Evolutionary conservation across 2,113 vertebrate species (phyloP).

Genomic region (Oryzias melastigma): DNA sequence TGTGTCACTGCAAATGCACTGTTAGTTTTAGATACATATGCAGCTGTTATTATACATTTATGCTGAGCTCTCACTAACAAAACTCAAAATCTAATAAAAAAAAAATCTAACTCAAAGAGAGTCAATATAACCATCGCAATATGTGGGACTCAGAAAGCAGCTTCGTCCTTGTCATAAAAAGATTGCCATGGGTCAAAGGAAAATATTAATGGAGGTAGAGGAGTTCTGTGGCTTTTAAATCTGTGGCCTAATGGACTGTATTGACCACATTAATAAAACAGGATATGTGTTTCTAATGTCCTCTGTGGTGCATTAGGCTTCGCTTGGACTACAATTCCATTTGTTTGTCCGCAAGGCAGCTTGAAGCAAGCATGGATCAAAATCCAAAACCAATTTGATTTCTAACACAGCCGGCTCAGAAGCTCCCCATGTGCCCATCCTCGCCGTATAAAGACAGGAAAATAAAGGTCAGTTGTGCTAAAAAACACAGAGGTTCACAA

Average conservation of each 20-base stretch:
- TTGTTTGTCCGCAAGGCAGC: constrained; percentile 60
- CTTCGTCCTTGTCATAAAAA: constrained; percentile 17
- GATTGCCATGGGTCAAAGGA: constrained; percentile 50
- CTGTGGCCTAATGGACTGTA: constrained; percentile 74
- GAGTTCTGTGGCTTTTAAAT: constrained; percentile 70
- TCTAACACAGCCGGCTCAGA: constrained; percentile 20
- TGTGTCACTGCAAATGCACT: neutral
- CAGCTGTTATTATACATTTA: neutral
- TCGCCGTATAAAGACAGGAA: neutral
- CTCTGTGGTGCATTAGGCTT: constrained; percentile 72
- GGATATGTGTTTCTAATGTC: constrained; percentile 76
- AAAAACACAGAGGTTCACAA: constrained; percentile 1
- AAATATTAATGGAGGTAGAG: constrained; percentile 69
- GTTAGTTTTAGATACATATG: neutral
- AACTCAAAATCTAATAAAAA: constrained; percentile 3
- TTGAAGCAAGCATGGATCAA: constrained; percentile 25
- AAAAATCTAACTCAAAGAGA: neutral
- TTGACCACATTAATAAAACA: constrained; percentile 79
- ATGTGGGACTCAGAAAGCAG: constrained; percentile 24
- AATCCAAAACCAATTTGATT: constrained; percentile 49
- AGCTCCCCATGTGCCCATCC: constrained; percentile 3
- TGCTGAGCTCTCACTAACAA: neutral
- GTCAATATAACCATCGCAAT: constrained; percentile 6
- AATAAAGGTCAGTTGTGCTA: constrained; percentile 4
- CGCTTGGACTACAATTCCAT: constrained; percentile 48